Evolutionary conservation across 1,140 invertebrate species (phyloP).

Genomic region (Melanaphis sacchari): DNA sequence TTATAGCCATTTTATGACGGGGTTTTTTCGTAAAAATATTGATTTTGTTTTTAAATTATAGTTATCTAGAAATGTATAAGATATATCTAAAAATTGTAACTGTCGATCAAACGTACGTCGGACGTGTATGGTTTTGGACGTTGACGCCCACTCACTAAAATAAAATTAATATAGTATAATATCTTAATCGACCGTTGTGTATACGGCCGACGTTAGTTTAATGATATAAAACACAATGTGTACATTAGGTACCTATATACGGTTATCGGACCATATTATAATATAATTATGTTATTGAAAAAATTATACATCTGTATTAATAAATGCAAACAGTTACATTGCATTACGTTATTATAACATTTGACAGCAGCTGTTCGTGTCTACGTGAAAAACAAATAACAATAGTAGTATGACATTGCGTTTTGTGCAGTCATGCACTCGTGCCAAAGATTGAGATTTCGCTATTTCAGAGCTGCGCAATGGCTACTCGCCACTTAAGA

Average conservation of each 20-base stretch:
- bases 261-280: neutral
- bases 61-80: neutral
- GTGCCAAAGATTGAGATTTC: constrained; percentile 3
- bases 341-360: neutral
- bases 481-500: neutral
- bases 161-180: neutral
- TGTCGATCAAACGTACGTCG: neutral
- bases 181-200: neutral
- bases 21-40: neutral
- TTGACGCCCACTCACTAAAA: neutral
- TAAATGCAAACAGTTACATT: neutral
- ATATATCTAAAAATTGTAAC: neutral
- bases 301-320: neutral
- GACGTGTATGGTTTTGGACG: neutral
- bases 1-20: neutral
- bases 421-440: neutral
- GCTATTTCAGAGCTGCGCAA: neutral
- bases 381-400: too few relatives aligned
- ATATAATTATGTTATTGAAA: neutral
- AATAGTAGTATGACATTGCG: neutral
- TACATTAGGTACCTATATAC: neutral
- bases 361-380: neutral
- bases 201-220: neutral
- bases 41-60: neutral
- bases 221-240: neutral